Conservation (phyloP, 2,797 vertebrate species). For the Enoplosus armatus region DNA sequence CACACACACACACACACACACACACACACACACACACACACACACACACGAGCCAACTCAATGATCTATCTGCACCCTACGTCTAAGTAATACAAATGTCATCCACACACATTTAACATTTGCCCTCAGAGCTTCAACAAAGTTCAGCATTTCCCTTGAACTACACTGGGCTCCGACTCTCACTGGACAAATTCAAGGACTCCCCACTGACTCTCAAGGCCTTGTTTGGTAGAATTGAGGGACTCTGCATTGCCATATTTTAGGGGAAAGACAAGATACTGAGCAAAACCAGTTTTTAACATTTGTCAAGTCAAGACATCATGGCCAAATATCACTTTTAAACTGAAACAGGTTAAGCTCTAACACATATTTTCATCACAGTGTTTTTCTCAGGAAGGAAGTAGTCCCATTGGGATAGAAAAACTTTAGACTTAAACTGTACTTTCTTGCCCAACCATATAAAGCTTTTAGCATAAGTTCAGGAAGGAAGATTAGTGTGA, state of each 20-base stretch:
- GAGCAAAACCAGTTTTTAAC: neutral
- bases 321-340: neutral
- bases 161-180: neutral
- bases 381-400: neutral
- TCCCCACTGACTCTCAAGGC: slow-evolving; percentile 1
- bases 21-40: neutral
- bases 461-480: neutral
- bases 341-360: neutral
- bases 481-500: neutral
- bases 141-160: slow-evolving; percentile 15
- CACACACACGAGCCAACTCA: neutral
- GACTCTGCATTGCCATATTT: neutral
- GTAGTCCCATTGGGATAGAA: too few relatives aligned
- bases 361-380: neutral
- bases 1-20: neutral
- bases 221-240: neutral
- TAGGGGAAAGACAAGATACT: neutral
- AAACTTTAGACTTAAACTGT: neutral
- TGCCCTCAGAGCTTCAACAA: slow-evolving; percentile 15
- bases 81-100: slow-evolving; percentile 14
- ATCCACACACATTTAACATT: slow-evolving; percentile 29
- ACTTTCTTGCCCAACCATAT: neutral
- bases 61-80: neutral
- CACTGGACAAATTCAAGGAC: neutral
- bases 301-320: too few relatives aligned